Evolutionary conservation across 2,113 vertebrate species (phyloP).

Genomic region (Butastur rufipennis): DNA sequence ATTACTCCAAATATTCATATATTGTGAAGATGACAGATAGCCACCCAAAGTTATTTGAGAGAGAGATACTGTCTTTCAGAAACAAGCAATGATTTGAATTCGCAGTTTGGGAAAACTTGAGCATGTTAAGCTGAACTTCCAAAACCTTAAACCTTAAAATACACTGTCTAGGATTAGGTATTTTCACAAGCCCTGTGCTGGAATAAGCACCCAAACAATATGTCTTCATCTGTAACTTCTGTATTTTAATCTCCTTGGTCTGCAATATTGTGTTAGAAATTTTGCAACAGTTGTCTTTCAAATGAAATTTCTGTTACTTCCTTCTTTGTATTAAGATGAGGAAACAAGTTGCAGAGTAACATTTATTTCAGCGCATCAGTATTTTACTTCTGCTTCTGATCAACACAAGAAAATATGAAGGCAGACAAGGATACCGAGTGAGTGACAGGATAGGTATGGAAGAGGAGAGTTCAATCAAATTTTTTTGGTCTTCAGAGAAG

Average conservation of each 20-base stretch:
- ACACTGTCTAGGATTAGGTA: not conserved
- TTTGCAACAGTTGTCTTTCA: conserved; percentile 9
- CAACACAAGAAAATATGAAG: not conserved
- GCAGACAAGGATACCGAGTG: not conserved
- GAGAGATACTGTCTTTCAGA: not conserved
- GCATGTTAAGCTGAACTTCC: not conserved
- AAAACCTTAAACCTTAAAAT: not conserved
- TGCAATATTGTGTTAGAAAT: conserved; percentile 19
- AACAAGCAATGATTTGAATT: not conserved
- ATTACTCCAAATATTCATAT: not conserved
- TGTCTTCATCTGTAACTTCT: not conserved
- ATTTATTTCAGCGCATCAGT: not conserved
- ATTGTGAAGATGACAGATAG: not conserved
- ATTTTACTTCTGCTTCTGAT: not conserved
- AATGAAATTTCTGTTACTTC: not conserved
- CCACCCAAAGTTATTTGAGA: not conserved
- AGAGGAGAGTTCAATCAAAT: not conserved
- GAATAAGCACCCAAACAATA: not conserved
- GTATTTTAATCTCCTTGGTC: not conserved
- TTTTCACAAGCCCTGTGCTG: not conserved
- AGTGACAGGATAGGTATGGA: not conserved
- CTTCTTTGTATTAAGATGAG: not conserved
- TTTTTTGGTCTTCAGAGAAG: not conserved
- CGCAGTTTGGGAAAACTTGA: not conserved
- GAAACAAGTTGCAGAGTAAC: not conserved